Conservation (phyloP, 2,888 invertebrate genomes). For the Phyllotreta cruciferae region DNA sequence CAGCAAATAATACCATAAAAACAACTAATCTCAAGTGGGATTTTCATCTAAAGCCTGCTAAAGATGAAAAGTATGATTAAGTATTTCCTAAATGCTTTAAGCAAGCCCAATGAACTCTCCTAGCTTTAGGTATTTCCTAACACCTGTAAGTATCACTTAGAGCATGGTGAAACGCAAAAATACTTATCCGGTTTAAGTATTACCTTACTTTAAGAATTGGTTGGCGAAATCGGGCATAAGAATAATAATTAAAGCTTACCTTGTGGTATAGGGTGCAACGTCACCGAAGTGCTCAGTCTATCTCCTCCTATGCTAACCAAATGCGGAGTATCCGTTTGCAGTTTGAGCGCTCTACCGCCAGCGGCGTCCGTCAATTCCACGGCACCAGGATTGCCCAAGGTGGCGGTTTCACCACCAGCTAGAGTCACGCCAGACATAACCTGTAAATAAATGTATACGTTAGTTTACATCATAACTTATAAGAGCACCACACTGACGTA, state of each 20-base stretch:
- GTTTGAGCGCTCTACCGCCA: conserved; percentile 67
- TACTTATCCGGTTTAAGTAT: no score
- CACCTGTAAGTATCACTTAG: no score
- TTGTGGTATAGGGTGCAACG: conserved; percentile 87
- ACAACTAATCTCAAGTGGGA: no score
- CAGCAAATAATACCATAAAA: no score
- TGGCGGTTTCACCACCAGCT: conserved; percentile 39
- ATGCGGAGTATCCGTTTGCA: conserved; percentile 85
- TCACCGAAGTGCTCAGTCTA: conserved; percentile 89
- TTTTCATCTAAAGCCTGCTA: no score
- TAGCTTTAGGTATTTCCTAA: no score
- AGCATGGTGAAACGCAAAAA: no score
- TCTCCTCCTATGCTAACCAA: conserved; percentile 91
- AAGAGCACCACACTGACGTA: conserved; percentile 7
- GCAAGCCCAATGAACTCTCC: no score
- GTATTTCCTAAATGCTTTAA: no score
- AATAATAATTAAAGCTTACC: conserved; percentile 63
- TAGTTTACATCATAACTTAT: not conserved
- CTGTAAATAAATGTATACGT: not conserved
- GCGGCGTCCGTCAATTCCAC: conserved; percentile 48
- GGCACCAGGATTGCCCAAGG: conserved; percentile 35
- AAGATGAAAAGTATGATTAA: no score
- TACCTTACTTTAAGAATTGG: no score
- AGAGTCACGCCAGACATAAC: conserved; percentile 46
- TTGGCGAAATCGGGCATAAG: no score